Conservation (phyloP, 2,797 vertebrate genomes). For the Cryptoprocta ferox region DNA sequence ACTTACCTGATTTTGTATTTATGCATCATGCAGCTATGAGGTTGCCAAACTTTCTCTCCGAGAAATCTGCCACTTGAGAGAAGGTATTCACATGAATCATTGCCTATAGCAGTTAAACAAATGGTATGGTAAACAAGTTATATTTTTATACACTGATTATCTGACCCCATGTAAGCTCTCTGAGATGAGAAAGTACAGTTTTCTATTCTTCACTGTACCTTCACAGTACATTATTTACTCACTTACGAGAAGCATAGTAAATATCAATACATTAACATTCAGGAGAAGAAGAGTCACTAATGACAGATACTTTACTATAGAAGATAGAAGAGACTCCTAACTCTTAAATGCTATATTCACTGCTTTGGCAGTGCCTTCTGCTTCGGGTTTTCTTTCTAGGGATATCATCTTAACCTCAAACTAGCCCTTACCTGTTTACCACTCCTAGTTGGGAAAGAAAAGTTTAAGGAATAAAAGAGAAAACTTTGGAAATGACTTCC, state of each 20-base stretch:
- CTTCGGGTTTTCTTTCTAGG: slow-evolving; percentile 17
- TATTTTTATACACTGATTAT: background rate
- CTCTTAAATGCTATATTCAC: background rate
- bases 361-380: background rate
- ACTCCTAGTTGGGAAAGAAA: background rate
- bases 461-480: background rate
- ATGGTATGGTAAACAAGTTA: background rate
- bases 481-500: background rate
- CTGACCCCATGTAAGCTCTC: background rate
- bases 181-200: slow-evolving; percentile 20
- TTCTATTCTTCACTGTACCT: background rate
- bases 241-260: background rate
- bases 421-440: background rate
- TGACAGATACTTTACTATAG: background rate
- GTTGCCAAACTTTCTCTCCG: slow-evolving; percentile 98
- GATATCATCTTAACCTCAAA: slow-evolving; percentile 3
- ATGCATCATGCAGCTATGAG: slow-evolving; percentile 99
- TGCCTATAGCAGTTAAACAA: slow-evolving; percentile 87
- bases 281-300: background rate
- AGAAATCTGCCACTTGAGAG: slow-evolving; percentile 97
- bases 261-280: background rate
- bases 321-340: background rate
- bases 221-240: background rate
- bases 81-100: slow-evolving; percentile 96
- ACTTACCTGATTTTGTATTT: slow-evolving; percentile 96